A percentile compares a stretch with the other conserved stretches of the same genome.
These are phyloP conservation scores for Butastur rufipennis DNA, from an alignment of 2,113 vertebrate genomes.

Conservation along the genomic window DNA sequence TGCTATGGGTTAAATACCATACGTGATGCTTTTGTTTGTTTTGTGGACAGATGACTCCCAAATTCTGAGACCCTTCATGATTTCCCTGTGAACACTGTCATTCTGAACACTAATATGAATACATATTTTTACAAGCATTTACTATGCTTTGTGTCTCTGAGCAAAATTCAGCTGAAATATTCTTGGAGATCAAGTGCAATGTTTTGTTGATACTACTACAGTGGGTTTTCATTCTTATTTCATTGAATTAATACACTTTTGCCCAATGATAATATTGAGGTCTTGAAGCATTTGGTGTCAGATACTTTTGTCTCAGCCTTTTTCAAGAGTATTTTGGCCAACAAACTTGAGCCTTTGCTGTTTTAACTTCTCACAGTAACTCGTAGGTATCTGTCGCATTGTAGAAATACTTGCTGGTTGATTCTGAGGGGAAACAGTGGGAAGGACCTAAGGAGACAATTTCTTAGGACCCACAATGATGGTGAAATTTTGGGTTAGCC, in stretches of 20 bases:
- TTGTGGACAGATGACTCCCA: not conserved
- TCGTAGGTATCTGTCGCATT: not conserved
- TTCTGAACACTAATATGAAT: not conserved
- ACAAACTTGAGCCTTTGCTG: not conserved
- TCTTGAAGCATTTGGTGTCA: not conserved
- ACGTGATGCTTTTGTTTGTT: not conserved
- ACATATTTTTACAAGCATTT: not conserved
- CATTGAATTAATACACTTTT: not conserved
- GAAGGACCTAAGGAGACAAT: not conserved
- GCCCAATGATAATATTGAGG: not conserved
- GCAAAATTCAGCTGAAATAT: not conserved
- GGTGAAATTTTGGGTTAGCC: slow-evolving; percentile 19
- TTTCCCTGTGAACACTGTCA: not conserved
- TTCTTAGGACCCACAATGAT: not conserved
- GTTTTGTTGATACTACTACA: not conserved
- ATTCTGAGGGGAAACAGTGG: not conserved
- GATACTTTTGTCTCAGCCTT: not conserved
- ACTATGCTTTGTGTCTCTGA: not conserved
- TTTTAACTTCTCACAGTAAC: not conserved
- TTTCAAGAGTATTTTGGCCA: not conserved
- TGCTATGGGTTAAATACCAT: not conserved
- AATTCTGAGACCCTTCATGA: not conserved
- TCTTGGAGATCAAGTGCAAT: not conserved
- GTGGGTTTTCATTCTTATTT: not conserved
- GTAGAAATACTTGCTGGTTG: not conserved